Percentiles rank a stretch among this genome's conserved stretches.
phyloP scores from a whole-genome alignment of 2,888 invertebrate genomes.

The Ctenicera cuprea region DNA sequence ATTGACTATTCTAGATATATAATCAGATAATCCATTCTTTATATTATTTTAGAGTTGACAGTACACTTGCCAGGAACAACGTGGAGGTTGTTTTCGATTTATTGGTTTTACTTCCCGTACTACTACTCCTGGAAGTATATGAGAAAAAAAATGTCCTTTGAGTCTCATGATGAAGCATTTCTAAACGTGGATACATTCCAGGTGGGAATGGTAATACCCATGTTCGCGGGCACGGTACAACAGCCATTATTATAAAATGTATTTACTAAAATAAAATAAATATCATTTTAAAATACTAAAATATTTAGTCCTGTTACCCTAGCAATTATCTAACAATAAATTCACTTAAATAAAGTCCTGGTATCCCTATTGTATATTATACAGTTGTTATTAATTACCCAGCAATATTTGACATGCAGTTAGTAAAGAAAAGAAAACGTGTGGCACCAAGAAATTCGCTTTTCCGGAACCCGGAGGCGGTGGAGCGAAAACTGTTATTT shows the following conservation, averaged over 20 bases:
- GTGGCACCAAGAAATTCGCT: too few species aligned
- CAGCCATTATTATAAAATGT: constrained; percentile 2
- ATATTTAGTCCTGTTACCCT: too few species aligned
- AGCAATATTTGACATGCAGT: too few species aligned
- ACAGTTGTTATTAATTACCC: too few species aligned
- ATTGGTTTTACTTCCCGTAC: constrained; percentile 7
- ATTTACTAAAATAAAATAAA: constrained; percentile 3
- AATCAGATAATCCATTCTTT: neutral
- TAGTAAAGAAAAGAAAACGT: too few species aligned
- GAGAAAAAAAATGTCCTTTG: neutral
- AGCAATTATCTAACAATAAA: too few species aligned
- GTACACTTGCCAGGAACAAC: constrained; percentile 7
- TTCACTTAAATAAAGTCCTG: too few species aligned
- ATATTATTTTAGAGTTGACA: neutral
- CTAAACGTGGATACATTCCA: neutral
- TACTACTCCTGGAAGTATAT: constrained; percentile 2
- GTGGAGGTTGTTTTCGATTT: neutral
- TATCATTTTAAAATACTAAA: neutral
- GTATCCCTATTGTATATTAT: too few species aligned
- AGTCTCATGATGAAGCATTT: neutral
- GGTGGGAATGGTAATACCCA: neutral
- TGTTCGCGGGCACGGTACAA: constrained; percentile 1
- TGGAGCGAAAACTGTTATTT: too few species aligned
- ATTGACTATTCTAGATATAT: neutral
- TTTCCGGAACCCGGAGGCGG: too few species aligned